Evolutionary conservation across 2,113 vertebrate genomes (phyloP).

Genomic region (Jaculus jaculus): DNA sequence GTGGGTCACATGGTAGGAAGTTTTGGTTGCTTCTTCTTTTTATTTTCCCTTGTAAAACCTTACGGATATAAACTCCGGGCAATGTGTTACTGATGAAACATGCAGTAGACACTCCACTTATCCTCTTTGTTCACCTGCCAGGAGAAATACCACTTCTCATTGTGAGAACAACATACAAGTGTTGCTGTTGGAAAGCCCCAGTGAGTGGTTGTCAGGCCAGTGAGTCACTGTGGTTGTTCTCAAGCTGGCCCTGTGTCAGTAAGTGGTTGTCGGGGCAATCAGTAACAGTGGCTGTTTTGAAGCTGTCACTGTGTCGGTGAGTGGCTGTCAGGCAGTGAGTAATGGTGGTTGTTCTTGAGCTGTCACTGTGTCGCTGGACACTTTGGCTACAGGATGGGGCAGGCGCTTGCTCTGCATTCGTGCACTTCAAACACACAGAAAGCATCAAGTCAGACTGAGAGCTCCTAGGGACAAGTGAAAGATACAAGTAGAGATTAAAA

Average conservation of each 20-base stretch:
- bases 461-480: constrained; percentile 52
- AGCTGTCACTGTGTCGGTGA: constrained; percentile 42
- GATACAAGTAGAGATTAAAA: constrained; percentile 38
- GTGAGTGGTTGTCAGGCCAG: constrained; percentile 35
- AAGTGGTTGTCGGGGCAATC: too few species aligned
- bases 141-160: constrained; percentile 44
- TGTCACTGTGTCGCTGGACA: constrained; percentile 45
- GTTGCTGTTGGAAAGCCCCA: background rate
- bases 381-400: constrained; percentile 6
- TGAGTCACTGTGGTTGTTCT: background rate
- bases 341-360: background rate
- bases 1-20: background rate
- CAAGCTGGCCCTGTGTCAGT: constrained; percentile 43
- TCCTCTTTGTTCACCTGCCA: background rate
- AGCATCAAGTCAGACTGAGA: constrained; percentile 57
- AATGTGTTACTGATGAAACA: constrained; percentile 14
- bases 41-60: background rate
- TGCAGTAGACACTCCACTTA: constrained; percentile 12
- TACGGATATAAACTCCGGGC: constrained; percentile 4
- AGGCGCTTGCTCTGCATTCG: constrained; percentile 23
- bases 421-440: constrained; percentile 52
- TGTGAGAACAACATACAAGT: constrained; percentile 37
- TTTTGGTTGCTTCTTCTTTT: constrained; percentile 14
- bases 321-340: constrained; percentile 12
- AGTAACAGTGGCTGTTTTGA: background rate